Percentiles rank a stretch among this genome's conserved stretches.
These are phyloP conservation scores for Diadema setosum DNA, from an alignment of 35 echinoderm and acorn worm species.

Conservation along the genomic window DNA sequence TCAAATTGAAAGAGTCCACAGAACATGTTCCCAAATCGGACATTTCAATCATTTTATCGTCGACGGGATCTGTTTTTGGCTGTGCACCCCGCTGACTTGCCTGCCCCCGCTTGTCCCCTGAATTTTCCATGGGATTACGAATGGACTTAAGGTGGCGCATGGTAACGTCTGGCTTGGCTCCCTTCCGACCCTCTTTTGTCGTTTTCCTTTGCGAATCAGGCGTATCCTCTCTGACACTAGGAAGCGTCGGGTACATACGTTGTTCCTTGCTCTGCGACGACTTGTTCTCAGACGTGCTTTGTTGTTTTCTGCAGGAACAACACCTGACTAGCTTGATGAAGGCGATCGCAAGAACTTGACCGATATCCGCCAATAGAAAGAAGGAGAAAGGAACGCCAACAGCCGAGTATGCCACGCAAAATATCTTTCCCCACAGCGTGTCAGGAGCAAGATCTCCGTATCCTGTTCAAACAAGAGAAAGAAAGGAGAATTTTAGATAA, in stretches of 20 bases:
- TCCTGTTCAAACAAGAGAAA: constrained; percentile 34
- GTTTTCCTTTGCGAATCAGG: too few species aligned
- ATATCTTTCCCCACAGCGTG: constrained; percentile 30
- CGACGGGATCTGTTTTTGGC: background rate
- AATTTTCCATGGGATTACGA: background rate
- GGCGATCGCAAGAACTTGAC: constrained; percentile 50
- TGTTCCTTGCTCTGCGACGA: background rate
- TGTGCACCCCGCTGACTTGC: background rate
- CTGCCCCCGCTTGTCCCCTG: too few species aligned
- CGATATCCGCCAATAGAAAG: constrained; percentile 78
- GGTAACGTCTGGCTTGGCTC: background rate
- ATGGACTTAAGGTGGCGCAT: background rate
- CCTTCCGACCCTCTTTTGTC: background rate
- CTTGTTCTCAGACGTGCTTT: background rate
- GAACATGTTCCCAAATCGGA: background rate
- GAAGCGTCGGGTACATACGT: too few species aligned
- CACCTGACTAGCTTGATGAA: background rate
- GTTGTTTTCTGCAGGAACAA: background rate
- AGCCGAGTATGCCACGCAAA: constrained; percentile 65
- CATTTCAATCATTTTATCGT: background rate
- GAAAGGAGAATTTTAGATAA: background rate
- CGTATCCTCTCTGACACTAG: too few species aligned
- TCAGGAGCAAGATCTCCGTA: constrained; percentile 86
- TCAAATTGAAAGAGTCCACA: background rate
- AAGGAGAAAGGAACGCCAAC: constrained; percentile 73